Percentiles rank a stretch among this genome's conserved stretches.
Conservation (phyloP, 2,797 vertebrate species). For the Phalanger gymnotis region DNA sequence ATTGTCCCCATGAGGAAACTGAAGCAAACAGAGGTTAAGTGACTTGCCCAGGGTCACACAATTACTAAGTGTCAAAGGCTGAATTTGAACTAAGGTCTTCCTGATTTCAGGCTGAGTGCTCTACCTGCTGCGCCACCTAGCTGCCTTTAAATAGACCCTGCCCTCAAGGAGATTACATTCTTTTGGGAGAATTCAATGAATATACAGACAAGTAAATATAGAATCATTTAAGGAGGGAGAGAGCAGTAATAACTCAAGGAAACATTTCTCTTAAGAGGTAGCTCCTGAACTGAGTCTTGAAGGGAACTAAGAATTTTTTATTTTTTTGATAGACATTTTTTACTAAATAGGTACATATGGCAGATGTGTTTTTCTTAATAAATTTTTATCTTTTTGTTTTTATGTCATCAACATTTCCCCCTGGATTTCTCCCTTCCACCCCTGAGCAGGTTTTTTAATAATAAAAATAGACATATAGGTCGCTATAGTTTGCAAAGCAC, state of each 20-base stretch:
- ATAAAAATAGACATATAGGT: neutral
- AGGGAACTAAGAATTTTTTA: neutral
- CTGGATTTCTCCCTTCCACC: neutral
- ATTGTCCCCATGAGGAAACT: neutral
- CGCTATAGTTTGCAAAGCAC: neutral
- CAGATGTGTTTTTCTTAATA: neutral
- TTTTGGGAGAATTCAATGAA: neutral
- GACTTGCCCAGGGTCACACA: neutral
- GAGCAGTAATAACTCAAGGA: no score
- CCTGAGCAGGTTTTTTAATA: neutral
- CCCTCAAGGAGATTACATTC: neutral
- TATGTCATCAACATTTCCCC: neutral
- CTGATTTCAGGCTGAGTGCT: neutral
- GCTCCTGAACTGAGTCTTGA: neutral
- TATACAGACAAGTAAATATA: neutral
- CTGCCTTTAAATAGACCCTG: neutral
- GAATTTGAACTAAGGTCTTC: neutral
- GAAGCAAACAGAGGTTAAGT: neutral
- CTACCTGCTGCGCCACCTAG: neutral
- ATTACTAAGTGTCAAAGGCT: neutral
- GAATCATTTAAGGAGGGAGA: neutral
- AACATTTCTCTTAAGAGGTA: neutral
- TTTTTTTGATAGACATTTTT: neutral
- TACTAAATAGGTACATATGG: neutral
- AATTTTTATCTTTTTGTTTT: neutral